Evolutionary conservation across 2,113 vertebrate species (phyloP).

Genomic region (Aegotheles bennettii): DNA sequence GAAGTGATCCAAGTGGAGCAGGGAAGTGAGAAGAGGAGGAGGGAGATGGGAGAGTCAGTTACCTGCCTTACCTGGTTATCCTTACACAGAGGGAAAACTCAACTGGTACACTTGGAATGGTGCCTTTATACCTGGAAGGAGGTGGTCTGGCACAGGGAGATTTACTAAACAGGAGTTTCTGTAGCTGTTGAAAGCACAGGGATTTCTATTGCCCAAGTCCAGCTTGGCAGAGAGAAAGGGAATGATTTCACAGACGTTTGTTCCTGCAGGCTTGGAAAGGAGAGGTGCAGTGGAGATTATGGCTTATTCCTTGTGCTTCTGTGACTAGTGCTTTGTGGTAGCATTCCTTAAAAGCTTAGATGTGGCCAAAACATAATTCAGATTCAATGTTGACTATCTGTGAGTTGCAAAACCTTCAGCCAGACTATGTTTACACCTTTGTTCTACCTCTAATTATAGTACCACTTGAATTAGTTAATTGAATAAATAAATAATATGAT

Average conservation of each 20-base stretch:
- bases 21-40: neutral
- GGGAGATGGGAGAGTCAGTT: neutral
- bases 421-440: neutral
- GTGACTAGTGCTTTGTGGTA: neutral
- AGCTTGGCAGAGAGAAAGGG: neutral
- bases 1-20: neutral
- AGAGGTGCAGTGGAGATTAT: neutral
- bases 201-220: neutral
- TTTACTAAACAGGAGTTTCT: neutral
- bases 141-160: neutral
- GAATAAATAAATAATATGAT: neutral
- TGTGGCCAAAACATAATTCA: neutral
- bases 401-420: neutral
- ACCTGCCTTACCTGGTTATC: neutral
- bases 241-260: neutral
- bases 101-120: neutral
- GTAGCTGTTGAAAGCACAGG: neutral
- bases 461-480: neutral
- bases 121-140: neutral
- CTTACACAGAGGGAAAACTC: neutral
- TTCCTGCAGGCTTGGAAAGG: neutral
- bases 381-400: neutral
- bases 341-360: neutral
- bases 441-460: neutral
- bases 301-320: neutral